Evolutionary conservation across 2,113 vertebrate genomes (phyloP).

Genomic region (Alces alces): DNA sequence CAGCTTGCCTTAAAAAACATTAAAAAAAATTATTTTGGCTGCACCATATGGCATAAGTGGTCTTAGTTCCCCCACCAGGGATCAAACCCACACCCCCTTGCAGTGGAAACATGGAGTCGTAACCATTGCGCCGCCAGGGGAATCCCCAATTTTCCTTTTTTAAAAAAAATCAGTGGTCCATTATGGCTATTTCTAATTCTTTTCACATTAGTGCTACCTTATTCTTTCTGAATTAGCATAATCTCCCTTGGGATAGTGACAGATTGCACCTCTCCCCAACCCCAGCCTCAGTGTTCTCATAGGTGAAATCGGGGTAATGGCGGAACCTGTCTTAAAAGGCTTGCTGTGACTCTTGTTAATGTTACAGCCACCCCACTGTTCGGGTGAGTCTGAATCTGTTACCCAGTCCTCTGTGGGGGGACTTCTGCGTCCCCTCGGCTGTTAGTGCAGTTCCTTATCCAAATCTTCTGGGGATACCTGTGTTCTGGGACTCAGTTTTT

Average conservation of each 20-base stretch:
- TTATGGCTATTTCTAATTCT: neutral
- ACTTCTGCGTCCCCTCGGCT: neutral
- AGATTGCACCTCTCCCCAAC: rapidly evolving
- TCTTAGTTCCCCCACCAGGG: neutral
- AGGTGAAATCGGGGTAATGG: neutral
- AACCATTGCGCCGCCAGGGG: neutral
- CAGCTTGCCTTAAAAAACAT: neutral
- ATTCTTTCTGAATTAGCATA: neutral
- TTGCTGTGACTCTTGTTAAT: neutral
- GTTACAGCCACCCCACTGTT: neutral
- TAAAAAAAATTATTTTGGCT: neutral
- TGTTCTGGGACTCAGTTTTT: neutral
- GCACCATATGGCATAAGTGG: neutral
- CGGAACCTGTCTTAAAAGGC: neutral
- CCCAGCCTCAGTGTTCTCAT: neutral
- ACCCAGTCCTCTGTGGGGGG: rapidly evolving
- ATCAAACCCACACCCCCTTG: neutral
- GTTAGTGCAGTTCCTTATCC: neutral
- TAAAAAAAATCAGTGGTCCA: neutral
- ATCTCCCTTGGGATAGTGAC: neutral
- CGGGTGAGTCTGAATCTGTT: too few species aligned
- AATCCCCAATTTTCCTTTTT: neutral
- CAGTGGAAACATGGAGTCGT: neutral
- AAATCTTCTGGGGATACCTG: neutral
- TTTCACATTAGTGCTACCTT: neutral